Evolutionary conservation across 2,113 vertebrate genomes (phyloP), one percentile per base, ranked within the genome.

Genomic region (Sylvilagus bachmani): DNA sequence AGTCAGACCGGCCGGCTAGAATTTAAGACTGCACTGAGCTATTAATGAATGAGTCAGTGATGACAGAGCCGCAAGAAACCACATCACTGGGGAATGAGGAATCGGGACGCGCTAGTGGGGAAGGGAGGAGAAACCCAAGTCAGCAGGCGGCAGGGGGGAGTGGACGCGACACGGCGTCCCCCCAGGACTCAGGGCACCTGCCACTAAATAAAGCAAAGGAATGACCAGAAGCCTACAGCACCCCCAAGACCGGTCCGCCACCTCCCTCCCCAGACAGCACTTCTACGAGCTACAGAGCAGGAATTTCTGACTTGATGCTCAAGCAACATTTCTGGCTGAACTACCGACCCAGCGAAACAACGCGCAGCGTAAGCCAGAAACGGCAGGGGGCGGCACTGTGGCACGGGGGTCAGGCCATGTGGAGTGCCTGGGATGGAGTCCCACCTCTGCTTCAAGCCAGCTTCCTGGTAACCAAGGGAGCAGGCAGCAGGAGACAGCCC

Each of bases 31-130:
- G 91, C 86, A 95, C 83, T 89, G 74, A 93, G 83, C 86, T 73
- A 61, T 81, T 87, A 92, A 58, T 89, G 89, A 96, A 77, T 90
- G 96, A 96, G 94, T 97, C 96, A 95, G 67, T 74, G 90, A 91
- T 62, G 66, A 86, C 71, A 79, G 67, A 95, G 78, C 93, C 94
- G 96, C 94, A 94, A 97, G 96, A 97, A 97, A 94, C 90, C 91
- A 79, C 95, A 88, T 75, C 79, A 74, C 96, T 96, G 19, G 93
- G 90, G 96, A 96, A 97, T 66, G 90, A 92, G 95, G 93, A 88
- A 89, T 85, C 53, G 87, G 84, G 92, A 96, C 89, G 71, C 51
- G 8, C 58, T 36, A 78, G 17, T 10, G 89, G 79, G 33, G 69
- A 51, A 2, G 75, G 55, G 70, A 74, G 95, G n/a, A n/a, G 91